These are phyloP conservation scores for Bettongia penicillata DNA, from an alignment of 2,113 vertebrate genomes.

Conservation along the genomic window DNA sequence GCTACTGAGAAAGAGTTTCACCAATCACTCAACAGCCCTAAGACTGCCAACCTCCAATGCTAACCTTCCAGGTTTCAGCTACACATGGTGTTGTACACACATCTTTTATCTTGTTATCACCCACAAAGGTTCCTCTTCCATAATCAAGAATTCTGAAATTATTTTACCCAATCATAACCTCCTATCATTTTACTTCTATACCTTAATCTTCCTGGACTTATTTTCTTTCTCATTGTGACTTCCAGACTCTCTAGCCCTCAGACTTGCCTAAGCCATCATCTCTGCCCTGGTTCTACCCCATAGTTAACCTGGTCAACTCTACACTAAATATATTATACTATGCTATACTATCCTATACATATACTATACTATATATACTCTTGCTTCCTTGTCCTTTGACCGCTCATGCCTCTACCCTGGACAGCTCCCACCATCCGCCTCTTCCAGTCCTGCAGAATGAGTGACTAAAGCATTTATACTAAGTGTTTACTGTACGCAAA, in stretches of 20 bases:
- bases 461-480: neutral
- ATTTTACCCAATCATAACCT: neutral
- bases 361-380: neutral
- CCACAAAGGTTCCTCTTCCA: neutral
- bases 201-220: neutral
- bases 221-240: neutral
- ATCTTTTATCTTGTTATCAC: neutral
- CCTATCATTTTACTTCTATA: neutral
- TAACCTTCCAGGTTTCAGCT: neutral
- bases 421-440: neutral
- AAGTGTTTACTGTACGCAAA: neutral
- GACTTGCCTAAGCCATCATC: neutral
- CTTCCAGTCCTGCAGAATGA: neutral
- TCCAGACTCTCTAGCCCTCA: neutral
- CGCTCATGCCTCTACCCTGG: neutral
- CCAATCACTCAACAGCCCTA: neutral
- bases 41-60: conserved; percentile 2
- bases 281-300: neutral
- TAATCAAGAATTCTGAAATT: neutral
- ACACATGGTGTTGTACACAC: no score
- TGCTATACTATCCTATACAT: no score
- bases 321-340: neutral
- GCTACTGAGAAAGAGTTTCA: neutral
- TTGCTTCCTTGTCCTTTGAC: neutral
- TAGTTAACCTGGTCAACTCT: neutral